These are phyloP conservation scores for Myotis pilosus DNA, from an alignment of 2,797 vertebrate genomes.

Conservation along the genomic window DNA sequence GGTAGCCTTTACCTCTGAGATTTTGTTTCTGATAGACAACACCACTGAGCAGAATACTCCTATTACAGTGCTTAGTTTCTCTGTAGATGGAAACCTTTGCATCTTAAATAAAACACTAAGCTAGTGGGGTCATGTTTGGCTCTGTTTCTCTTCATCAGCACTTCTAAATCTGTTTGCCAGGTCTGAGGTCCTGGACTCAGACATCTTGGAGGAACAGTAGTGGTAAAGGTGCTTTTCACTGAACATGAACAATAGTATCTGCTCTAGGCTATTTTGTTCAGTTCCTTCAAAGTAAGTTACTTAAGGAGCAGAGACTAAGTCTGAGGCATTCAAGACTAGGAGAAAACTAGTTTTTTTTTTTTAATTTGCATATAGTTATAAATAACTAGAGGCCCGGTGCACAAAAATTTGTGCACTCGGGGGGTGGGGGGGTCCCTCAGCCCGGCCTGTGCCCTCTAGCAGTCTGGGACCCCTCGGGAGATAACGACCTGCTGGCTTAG, in stretches of 20 bases:
- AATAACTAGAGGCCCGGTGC: background rate
- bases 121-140: slow-evolving; percentile 19
- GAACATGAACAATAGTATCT: slow-evolving; percentile 49
- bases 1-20: slow-evolving; percentile 48
- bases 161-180: slow-evolving; percentile 42
- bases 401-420: too few species aligned
- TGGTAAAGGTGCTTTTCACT: slow-evolving; percentile 20
- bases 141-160: slow-evolving; percentile 40
- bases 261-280: slow-evolving; percentile 24
- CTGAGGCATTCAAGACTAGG: slow-evolving; percentile 13
- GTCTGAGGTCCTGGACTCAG: slow-evolving; percentile 10
- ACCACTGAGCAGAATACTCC: slow-evolving; percentile 31
- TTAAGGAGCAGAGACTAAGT: slow-evolving; percentile 11
- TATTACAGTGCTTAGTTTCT: slow-evolving; percentile 54
- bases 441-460: too few species aligned
- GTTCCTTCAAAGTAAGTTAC: slow-evolving; percentile 39
- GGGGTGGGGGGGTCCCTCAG: too few species aligned
- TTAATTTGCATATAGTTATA: background rate
- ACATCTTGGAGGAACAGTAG: background rate
- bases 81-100: slow-evolving; percentile 58
- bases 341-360: background rate
- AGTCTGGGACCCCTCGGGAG: too few species aligned
- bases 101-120: slow-evolving; percentile 62
- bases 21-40: slow-evolving; percentile 40
- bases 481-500: too few species aligned